Percentiles rank a stretch among this genome's conserved stretches.
These are phyloP conservation scores for Drepana falcataria DNA, from an alignment of 2,888 invertebrate genomes.

Conservation along the genomic window DNA sequence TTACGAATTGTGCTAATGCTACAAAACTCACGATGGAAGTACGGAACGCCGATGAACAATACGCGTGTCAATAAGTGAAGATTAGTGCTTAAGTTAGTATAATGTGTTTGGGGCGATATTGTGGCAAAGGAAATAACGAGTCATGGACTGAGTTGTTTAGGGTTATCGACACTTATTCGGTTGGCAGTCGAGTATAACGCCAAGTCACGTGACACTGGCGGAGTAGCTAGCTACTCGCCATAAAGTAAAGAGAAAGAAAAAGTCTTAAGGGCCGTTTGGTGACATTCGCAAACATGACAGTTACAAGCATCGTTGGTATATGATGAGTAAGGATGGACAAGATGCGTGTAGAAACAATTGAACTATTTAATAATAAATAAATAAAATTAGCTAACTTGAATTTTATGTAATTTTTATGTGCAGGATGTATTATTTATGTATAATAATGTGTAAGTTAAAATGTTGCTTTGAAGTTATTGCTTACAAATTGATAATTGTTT, in stretches of 20 bases:
- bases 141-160: conserved; percentile 54
- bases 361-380: conserved; percentile 60
- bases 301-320: conserved; percentile 32
- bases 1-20: too few species aligned
- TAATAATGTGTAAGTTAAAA: conserved; percentile 73
- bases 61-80: conserved; percentile 11
- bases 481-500: conserved; percentile 68
- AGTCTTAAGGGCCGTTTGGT: too few species aligned
- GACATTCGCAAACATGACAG: conserved; percentile 38
- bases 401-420: conserved; percentile 73
- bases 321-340: conserved; percentile 38
- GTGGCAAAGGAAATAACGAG: conserved; percentile 40
- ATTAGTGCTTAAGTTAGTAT: conserved; percentile 38
- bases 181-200: conserved; percentile 46
- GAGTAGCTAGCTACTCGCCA: too few species aligned
- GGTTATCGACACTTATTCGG: conserved; percentile 38
- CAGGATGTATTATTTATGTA: conserved; percentile 78
- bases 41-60: too few species aligned
- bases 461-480: conserved; percentile 75
- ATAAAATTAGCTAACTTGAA: conserved; percentile 75
- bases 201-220: conserved; percentile 20
- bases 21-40: too few species aligned
- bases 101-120: conserved; percentile 38
- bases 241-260: too few species aligned
- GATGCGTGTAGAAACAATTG: conserved; percentile 67